phyloP scores from a whole-genome alignment of 2,888 invertebrate genomes.

The Pseudanteris insignis region DNA sequence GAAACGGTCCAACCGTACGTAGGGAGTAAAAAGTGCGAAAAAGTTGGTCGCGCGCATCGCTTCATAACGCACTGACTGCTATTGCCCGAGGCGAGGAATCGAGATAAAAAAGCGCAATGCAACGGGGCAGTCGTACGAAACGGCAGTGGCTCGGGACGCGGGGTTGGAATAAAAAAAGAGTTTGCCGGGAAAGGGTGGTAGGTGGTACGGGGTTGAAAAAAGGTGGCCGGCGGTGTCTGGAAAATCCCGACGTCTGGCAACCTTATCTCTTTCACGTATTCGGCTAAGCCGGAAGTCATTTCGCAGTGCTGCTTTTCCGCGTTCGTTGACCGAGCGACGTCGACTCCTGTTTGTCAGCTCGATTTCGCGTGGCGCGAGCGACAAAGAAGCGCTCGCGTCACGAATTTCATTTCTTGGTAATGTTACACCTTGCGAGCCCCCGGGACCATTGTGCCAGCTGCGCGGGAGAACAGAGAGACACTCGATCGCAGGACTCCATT shows the following conservation, averaged over 20 bases:
- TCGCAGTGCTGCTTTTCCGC: conserved; percentile 37
- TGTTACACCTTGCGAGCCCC: conserved; percentile 63
- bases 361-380: conserved; percentile 38
- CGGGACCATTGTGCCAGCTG: conserved; percentile 58
- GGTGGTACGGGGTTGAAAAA: neutral
- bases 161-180: conserved; percentile 6
- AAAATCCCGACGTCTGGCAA: conserved; percentile 37
- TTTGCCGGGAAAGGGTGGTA: conserved; percentile 7
- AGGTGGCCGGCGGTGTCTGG: conserved; percentile 13
- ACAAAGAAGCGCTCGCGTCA: too few relatives aligned
- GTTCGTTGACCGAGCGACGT: conserved; percentile 42
- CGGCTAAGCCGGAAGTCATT: conserved; percentile 38
- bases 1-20: too few relatives aligned
- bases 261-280: conserved; percentile 30
- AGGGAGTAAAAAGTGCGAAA: too few relatives aligned
- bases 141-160: too few relatives aligned
- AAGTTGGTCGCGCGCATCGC: too few relatives aligned
- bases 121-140: too few relatives aligned
- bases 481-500: conserved; percentile 67
- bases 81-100: too few relatives aligned
- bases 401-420: conserved; percentile 66
- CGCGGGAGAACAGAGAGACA: conserved; percentile 59
- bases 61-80: too few relatives aligned
- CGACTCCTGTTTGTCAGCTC: conserved; percentile 37
- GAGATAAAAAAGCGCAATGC: too few relatives aligned